A percentile compares a stretch with the other conserved stretches of the same genome.
These are phyloP conservation scores for Glaucopsyche alexis DNA, from an alignment of 2,888 invertebrate genomes.

Conservation along the genomic window DNA sequence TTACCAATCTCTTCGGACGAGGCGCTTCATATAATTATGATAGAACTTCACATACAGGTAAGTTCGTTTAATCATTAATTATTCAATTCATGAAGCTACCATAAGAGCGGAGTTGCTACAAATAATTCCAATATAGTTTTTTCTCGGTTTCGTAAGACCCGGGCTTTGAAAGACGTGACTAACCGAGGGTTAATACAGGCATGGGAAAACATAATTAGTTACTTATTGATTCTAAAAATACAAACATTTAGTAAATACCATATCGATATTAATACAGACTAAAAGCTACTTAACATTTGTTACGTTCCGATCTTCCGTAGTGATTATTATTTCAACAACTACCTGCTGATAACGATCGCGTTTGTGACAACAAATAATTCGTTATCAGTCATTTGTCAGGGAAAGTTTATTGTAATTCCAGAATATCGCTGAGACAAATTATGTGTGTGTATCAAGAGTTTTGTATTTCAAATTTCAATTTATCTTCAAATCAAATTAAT, in stretches of 20 bases:
- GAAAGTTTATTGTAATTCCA: background rate
- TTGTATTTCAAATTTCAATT: background rate
- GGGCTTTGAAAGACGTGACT: no score
- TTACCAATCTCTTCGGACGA: no score
- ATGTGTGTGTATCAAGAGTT: background rate
- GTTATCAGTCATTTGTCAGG: background rate
- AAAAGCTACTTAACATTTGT: background rate
- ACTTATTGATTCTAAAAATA: no score
- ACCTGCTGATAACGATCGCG: constrained; percentile 2
- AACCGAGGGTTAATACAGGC: no score
- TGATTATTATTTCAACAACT: background rate
- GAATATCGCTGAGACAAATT: background rate
- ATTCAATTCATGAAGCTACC: no score
- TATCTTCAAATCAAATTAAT: background rate
- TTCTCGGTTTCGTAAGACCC: no score
- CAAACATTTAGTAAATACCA: background rate
- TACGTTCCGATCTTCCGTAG: background rate
- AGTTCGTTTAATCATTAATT: no score
- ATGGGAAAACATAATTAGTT: no score
- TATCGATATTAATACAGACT: background rate
- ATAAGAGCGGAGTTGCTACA: no score
- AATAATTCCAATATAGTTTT: no score
- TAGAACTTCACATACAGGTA: no score
- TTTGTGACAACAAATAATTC: background rate
- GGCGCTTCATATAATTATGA: no score